Percentiles rank a stretch among this genome's conserved stretches.
Evolutionary conservation across 2,888 invertebrate genomes (phyloP).

Genomic region (Epirrhoe tristata): DNA sequence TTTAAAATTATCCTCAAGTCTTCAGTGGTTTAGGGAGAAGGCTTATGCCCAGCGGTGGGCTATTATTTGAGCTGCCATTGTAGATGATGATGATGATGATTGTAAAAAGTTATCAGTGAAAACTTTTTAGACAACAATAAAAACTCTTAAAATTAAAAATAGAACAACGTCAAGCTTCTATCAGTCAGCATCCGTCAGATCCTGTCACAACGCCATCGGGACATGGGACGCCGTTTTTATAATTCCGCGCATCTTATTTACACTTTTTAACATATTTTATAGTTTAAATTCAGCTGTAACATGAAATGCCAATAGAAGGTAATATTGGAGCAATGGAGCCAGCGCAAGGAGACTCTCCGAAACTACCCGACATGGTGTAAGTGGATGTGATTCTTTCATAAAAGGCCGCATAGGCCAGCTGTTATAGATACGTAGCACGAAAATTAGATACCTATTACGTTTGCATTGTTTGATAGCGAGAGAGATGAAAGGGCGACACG

Average conservation of each 20-base stretch:
- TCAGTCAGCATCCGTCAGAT: conserved; percentile 18
- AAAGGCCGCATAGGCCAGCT: background rate
- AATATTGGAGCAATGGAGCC: conserved; percentile 60
- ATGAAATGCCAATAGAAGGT: conserved; percentile 39
- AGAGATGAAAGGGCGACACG: too few relatives aligned
- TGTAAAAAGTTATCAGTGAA: background rate
- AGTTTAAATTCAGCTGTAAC: conserved; percentile 41
- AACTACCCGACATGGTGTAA: conserved; percentile 75
- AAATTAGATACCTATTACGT: too few relatives aligned
- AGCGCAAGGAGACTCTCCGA: conserved; percentile 59
- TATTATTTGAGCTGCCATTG: too few relatives aligned
- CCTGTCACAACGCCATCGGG: conserved; percentile 32
- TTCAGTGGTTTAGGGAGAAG: too few relatives aligned
- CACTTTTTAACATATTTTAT: conserved; percentile 24
- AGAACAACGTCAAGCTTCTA: conserved; percentile 25
- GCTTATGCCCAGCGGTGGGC: too few relatives aligned
- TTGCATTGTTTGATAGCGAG: too few relatives aligned
- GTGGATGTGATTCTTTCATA: conserved; percentile 42
- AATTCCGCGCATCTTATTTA: conserved; percentile 43
- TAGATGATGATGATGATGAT: too few relatives aligned
- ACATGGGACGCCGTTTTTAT: conserved; percentile 36
- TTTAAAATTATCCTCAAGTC: too few relatives aligned
- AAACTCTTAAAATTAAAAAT: conserved; percentile 27
- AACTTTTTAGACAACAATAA: conserved; percentile 9
- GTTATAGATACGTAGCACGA: too few relatives aligned